Base-by-base conservation (phyloP, 2,888 invertebrate species). In the Girardia tigrina region DNA sequence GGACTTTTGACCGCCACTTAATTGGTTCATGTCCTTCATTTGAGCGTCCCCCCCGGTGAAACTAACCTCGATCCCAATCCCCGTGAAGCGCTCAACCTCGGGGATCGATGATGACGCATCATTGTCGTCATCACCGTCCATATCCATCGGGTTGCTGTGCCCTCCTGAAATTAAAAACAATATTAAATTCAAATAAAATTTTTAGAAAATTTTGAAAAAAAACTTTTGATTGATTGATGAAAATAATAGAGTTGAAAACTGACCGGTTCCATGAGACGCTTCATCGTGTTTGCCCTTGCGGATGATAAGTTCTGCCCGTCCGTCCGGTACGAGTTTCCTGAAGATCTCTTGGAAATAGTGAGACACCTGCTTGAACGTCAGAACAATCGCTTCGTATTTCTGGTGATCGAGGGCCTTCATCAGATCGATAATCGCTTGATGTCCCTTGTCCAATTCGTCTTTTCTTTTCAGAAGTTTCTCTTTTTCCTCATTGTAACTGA, bases 1-100 rank as follows among this genome's bases (percentile, higher is more conserved):
- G 1, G 97, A 97, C 85, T 99, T 99, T 86, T 99, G 98, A 0
- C 98, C 98, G 42, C 98, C 98, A 0, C 95, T 97, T 26, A 99
- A 86, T 85, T 98, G 97, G 86, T 97, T 94, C 97, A 99, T 97
- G 87, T 99, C 98, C 77, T 73, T 77, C 77, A 77, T 77, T 20
- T 77, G 77, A n/a, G 77, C 77, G 1, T 73, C 73, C 12, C 27
- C 26, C 8, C 77, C 77, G 26, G 77, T 77, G 69, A 77, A 77
- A 16, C 69, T 29, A 76, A 85, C 86, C 80, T 84, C 82, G 80
- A 95, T 95, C 71, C 94, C 94, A 74, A 94, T 91, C 71, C 92
- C 94, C 4, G 90, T 89, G 84, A 91, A 93, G 80, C 89, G 88
- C 80, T 90, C 80, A 86, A 86, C 84, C 56, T 83, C 79, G 14